These are phyloP conservation scores for Lysiphlebus fabarum DNA, from an alignment of 1,140 invertebrate species.

Conservation along the genomic window DNA sequence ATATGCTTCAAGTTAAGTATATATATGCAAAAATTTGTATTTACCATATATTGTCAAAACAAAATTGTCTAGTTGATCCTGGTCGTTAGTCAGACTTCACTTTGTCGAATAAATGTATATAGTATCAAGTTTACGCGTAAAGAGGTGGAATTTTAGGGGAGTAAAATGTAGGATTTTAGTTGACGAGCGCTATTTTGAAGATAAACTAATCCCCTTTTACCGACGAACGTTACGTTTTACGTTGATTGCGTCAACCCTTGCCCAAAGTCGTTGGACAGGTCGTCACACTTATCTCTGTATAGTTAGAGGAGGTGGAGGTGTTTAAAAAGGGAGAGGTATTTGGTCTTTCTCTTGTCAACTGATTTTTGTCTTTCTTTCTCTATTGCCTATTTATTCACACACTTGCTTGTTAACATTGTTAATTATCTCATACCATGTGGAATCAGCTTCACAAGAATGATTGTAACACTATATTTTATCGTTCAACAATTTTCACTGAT, in stretches of 20 bases:
- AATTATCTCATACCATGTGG: slow-evolving; percentile 31
- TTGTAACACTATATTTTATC: neutral
- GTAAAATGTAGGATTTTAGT: neutral
- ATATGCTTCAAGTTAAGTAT: too few species aligned
- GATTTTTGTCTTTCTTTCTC: too few species aligned
- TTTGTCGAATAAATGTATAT: slow-evolving; percentile 17
- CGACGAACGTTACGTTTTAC: slow-evolving; percentile 52
- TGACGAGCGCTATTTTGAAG: slow-evolving; percentile 35
- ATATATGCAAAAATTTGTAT: too few species aligned
- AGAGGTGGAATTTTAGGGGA: neutral
- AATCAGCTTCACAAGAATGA: slow-evolving; percentile 5
- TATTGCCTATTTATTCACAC: too few species aligned
- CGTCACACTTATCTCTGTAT: slow-evolving; percentile 52
- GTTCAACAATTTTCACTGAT: slow-evolving; percentile 1
- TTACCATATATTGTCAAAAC: too few species aligned
- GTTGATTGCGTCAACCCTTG: slow-evolving; percentile 54
- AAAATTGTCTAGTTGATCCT: too few species aligned
- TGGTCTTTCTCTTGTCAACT: too few species aligned
- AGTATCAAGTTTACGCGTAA: too few species aligned
- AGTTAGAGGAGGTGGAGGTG: slow-evolving; percentile 1
- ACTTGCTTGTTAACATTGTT: slow-evolving; percentile 49
- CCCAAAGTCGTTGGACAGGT: slow-evolving; percentile 50
- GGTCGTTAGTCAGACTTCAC: slow-evolving; percentile 7
- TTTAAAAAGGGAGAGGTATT: slow-evolving; percentile 1
- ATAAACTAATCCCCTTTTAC: slow-evolving; percentile 54